These are phyloP conservation scores for Cryptus armator DNA, from an alignment of 2,888 invertebrate genomes.

Conservation along the genomic window DNA sequence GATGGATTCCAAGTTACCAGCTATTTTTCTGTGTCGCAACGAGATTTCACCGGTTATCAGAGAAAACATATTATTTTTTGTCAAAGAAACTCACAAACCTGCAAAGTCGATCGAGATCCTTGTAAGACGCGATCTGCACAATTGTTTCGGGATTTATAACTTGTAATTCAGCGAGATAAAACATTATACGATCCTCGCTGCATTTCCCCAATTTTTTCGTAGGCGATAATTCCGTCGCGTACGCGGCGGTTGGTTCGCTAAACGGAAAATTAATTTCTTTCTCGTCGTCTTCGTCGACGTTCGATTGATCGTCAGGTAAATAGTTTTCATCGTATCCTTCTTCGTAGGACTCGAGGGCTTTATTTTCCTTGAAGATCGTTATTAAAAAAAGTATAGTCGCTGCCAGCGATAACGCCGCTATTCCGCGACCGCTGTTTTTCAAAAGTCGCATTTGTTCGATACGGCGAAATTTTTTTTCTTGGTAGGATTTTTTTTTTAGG, in stretches of 20 bases:
- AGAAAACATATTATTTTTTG: background rate
- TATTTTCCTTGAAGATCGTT: constrained; percentile 46
- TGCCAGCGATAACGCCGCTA: constrained; percentile 37
- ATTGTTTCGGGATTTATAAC: constrained; percentile 87
- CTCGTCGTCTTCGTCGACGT: constrained; percentile 60
- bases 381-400: constrained; percentile 35
- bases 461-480: too few species aligned
- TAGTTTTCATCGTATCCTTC: constrained; percentile 44
- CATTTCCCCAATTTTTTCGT: constrained; percentile 72
- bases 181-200: constrained; percentile 85
- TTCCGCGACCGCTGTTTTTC: background rate
- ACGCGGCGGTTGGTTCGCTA: constrained; percentile 23
- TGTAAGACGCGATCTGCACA: constrained; percentile 84
- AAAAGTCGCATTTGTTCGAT: constrained; percentile 35
- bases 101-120: constrained; percentile 83
- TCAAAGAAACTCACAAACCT: constrained; percentile 72
- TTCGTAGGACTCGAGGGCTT: constrained; percentile 50
- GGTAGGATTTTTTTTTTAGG: too few species aligned
- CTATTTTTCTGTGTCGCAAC: constrained; percentile 76
- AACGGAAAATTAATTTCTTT: constrained; percentile 52
- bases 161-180: constrained; percentile 86
- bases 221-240: constrained; percentile 15
- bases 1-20: constrained; percentile 83
- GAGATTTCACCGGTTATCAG: background rate
- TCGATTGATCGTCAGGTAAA: constrained; percentile 37